A percentile compares a stretch with the other conserved stretches of the same genome.
Evolutionary conservation across 2,113 vertebrate species (phyloP).

Genomic region (Ammospiza caudacuta): DNA sequence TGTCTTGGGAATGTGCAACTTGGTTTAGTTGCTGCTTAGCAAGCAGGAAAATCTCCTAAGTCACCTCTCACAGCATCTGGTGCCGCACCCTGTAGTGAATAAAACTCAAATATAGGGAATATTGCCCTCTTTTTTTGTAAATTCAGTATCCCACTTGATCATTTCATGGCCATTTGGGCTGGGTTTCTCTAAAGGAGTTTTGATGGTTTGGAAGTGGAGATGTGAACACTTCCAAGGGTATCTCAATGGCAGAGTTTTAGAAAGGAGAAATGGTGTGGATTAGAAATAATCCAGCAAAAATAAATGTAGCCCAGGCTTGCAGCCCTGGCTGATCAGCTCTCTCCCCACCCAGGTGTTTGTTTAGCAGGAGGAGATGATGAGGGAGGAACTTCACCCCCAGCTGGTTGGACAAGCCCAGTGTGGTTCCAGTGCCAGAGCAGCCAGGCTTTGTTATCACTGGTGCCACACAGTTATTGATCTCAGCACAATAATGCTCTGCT

Average conservation of each 20-base stretch:
- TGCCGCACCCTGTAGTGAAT: not conserved
- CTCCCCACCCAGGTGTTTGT: conserved; percentile 73
- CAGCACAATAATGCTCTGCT: conserved; percentile 1
- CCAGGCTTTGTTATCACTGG: conserved; percentile 27
- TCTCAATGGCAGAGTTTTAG: conserved; percentile 44
- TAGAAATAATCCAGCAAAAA: conserved; percentile 72
- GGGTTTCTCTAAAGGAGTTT: not conserved
- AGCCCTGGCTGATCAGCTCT: conserved; percentile 57
- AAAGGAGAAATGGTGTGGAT: conserved; percentile 51
- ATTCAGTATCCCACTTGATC: not conserved
- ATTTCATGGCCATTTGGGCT: not conserved
- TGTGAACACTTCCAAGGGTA: conserved; percentile 24
- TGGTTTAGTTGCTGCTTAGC: conserved; percentile 9
- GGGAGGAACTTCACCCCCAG: conserved; percentile 65
- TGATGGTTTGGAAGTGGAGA: not conserved
- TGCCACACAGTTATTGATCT: conserved; percentile 25
- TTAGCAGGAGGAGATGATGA: conserved; percentile 66
- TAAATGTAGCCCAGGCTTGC: conserved; percentile 67
- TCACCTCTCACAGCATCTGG: not conserved
- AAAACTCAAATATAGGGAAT: not conserved
- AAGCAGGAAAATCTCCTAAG: not conserved
- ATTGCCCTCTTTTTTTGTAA: not conserved
- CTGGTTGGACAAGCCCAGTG: conserved; percentile 48
- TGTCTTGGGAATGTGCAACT: not conserved
- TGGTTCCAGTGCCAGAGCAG: conserved; percentile 33